These are phyloP conservation scores for Scaptomyza flava DNA, from an alignment of 2,888 invertebrate genomes.

Conservation along the genomic window DNA sequence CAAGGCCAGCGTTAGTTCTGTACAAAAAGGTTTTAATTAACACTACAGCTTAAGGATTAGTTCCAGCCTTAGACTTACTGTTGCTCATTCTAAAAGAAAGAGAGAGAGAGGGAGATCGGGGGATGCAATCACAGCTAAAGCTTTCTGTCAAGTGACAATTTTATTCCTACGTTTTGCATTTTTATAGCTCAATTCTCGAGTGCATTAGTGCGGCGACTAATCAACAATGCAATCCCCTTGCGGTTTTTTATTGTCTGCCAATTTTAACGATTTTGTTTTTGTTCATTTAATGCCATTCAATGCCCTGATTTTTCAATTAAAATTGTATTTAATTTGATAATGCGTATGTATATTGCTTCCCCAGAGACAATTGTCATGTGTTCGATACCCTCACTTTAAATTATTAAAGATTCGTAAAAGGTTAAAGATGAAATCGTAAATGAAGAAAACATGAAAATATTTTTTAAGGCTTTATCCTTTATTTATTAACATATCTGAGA, in stretches of 20 bases:
- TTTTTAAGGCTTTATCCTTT: too few species aligned
- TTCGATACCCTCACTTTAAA: too few species aligned
- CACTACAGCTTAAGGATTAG: conserved; percentile 23
- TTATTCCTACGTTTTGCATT: background rate
- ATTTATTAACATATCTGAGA: too few species aligned
- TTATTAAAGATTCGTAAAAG: too few species aligned
- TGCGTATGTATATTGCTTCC: background rate
- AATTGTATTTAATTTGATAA: background rate
- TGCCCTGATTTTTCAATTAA: background rate
- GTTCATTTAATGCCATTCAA: conserved; percentile 10
- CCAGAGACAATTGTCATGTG: background rate
- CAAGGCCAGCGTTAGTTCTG: conserved; percentile 76
- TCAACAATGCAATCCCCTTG: conserved; percentile 22
- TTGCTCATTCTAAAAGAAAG: conserved; percentile 31
- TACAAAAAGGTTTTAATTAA: conserved; percentile 38
- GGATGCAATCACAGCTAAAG: background rate
- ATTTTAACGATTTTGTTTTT: conserved; percentile 6
- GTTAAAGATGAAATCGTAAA: too few species aligned
- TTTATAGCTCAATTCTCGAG: conserved; percentile 49
- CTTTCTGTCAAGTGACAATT: conserved; percentile 26
- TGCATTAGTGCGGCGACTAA: conserved; percentile 18
- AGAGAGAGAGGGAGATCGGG: background rate
- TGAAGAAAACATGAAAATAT: too few species aligned
- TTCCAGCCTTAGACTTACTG: conserved; percentile 32
- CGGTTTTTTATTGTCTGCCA: conserved; percentile 12